Conservation (phyloP, 2,888 invertebrate species). For the Copidosoma aretas region DNA sequence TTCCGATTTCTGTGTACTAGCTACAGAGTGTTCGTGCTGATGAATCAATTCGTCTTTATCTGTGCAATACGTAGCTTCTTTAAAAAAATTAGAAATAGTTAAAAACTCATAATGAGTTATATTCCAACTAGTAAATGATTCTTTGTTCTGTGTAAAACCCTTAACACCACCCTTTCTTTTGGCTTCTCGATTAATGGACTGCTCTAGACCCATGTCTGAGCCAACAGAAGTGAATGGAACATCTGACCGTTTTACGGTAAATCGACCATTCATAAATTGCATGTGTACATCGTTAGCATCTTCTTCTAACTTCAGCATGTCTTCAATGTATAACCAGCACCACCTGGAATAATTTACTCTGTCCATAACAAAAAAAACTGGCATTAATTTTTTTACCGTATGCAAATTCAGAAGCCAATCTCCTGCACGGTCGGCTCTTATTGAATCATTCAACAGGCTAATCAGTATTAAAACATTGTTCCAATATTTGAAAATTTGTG, state of each 20-base stretch:
- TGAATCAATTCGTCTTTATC: constrained; percentile 2
- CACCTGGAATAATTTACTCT: constrained; percentile 3
- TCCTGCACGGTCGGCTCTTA: background rate
- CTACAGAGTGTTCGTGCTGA: constrained; percentile 5
- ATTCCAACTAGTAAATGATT: background rate
- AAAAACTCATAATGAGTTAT: constrained; percentile 2
- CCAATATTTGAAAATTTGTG: constrained; percentile 22
- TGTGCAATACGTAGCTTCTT: background rate
- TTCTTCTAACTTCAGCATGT: background rate
- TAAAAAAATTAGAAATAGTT: background rate
- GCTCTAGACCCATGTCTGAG: background rate
- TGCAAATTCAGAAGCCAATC: background rate
- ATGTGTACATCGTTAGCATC: background rate
- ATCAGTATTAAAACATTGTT: constrained; percentile 19
- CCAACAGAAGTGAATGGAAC: constrained; percentile 1
- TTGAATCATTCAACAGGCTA: constrained; percentile 12
- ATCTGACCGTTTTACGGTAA: background rate
- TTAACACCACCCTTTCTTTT: background rate
- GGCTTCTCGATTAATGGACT: background rate
- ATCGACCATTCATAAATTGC: background rate
- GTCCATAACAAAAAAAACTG: background rate
- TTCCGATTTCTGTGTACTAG: background rate
- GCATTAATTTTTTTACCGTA: background rate
- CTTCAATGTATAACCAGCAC: background rate
- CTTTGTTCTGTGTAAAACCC: background rate